Evolutionary conservation across 2,113 vertebrate species (phyloP), one percentile per base, ranked within the genome.

Genomic region (Pipra filicauda): DNA sequence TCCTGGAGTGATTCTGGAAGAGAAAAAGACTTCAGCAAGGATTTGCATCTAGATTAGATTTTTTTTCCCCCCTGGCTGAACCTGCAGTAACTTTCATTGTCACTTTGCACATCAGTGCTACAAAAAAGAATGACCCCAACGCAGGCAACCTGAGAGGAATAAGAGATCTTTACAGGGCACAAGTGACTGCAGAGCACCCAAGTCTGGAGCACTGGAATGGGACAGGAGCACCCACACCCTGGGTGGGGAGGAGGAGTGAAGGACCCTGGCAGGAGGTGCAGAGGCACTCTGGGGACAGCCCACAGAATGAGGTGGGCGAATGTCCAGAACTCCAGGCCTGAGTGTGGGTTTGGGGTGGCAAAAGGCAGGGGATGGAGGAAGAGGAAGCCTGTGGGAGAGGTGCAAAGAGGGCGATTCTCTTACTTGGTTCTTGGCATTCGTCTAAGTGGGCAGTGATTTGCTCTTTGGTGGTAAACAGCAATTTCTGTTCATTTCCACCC

Each of bases 1-100:
- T 90, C 71, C 41, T 77, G 79, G 57, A 77, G 43, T 80, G 70
- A 73, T 91, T 58, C 67, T 93, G 81, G 74, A 87, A 81, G 65
- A 74, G 69, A 82, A 72, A 20, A 76, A 23, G 4, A 54, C 24
- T 89, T 88, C 15, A 64, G 20, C 16, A 39, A 62, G 33, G 31
- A 73, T 88, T 79, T 88, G 21, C 64, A 54, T 88, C 58, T 64
- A 51, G 43, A 72, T 93, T 44, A 71, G 24, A 15, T 39, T 66
- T 37, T 17, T 1, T 28, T 24, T 1, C 10, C 17, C 7, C 7
- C 19, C 44, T 12, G 12, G 2, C 6, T 71, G 21, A 74, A 33
- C 48, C 3, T 64, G 6, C 9, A 8, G 39, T 89, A 75, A 57
- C 57, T 85, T 81, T 19, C 9, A 12, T 57, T 66, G 18, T 37